Conservation (phyloP, 2,797 vertebrate species). For the Pangasius djambal region DNA sequence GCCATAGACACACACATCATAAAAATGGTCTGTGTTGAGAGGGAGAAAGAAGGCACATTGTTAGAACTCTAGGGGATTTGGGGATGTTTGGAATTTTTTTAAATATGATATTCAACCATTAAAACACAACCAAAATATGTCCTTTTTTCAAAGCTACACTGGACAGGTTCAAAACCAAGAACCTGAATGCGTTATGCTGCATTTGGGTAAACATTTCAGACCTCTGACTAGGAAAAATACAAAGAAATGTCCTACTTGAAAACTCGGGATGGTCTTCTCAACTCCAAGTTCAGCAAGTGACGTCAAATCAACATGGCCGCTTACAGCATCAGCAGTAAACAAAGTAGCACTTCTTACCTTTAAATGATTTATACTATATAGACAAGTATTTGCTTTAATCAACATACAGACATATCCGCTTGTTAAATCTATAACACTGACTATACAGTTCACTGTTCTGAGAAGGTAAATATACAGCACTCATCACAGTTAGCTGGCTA, state of each 20-base stretch:
- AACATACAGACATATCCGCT: not conserved
- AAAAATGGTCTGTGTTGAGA: not conserved
- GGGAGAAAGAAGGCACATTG: not conserved
- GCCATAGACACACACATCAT: not conserved
- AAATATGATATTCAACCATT: not conserved
- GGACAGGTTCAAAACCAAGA: not conserved
- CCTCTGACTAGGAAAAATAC: not conserved
- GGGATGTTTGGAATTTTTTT: not conserved
- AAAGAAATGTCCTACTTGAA: not conserved
- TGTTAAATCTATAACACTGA: not conserved
- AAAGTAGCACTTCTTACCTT: not conserved
- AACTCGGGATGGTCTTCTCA: not conserved
- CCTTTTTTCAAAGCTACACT: not conserved
- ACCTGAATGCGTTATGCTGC: not conserved
- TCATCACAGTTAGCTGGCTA: not conserved
- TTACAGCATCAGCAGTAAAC: not conserved
- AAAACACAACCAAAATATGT: too few species aligned
- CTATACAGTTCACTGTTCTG: not conserved
- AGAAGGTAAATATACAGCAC: not conserved
- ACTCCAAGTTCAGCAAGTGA: not conserved
- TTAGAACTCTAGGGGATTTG: not conserved
- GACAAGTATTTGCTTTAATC: not conserved
- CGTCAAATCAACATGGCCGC: not conserved
- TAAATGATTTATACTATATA: not conserved
- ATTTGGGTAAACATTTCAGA: not conserved